Evolutionary conservation across 2,113 vertebrate species (phyloP), one percentile per base, ranked within the genome.

Genomic region (Seriola quinqueradiata): DNA sequence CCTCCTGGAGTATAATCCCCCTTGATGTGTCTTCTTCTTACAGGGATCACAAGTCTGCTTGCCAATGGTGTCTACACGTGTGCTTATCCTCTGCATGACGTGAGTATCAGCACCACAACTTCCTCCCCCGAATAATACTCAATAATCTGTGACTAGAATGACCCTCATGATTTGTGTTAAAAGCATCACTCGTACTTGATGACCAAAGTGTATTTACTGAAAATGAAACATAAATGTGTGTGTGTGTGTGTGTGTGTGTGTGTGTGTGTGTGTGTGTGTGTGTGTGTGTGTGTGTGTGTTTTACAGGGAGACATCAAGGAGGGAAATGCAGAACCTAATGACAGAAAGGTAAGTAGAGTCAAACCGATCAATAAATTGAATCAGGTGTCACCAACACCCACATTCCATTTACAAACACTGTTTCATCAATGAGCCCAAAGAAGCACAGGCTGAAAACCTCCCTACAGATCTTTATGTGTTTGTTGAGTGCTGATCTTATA

Each of bases 11-110:
- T 23, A 54, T 68, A 73, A 86, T 73, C 67, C 25, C 67, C 0
- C 14, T 48, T 11, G 19, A 77, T 79, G 25, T 85, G 19, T 86
- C 82, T 81, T 93, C 2, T 42, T 42, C 79, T 91, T 79, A 57
- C 94, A 99, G 98, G 98, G 66, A 96, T 99, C 90, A 98, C 96
- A 79, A 99, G 97, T 90, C 95, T 99, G 54, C 94, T 99, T 77
- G 98, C 97, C 91, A 97, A 96, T 11, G 96, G 96, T 13, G 94
- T 97, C 81, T 99, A 99, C 91, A 96, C 95, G 0, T 95, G 97
- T 11, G 97, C 96, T 0, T 99, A 97, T 92, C 97, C 98, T 0
- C 90, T 97, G 70, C 98, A 99, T 76, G 98, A 99, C 55, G 98
- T 99, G 92, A 98, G 98, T 97, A 59, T 71, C 28, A 28, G 28